phyloP scores from a whole-genome alignment of 1,140 invertebrate genomes.

The Musca domestica region DNA sequence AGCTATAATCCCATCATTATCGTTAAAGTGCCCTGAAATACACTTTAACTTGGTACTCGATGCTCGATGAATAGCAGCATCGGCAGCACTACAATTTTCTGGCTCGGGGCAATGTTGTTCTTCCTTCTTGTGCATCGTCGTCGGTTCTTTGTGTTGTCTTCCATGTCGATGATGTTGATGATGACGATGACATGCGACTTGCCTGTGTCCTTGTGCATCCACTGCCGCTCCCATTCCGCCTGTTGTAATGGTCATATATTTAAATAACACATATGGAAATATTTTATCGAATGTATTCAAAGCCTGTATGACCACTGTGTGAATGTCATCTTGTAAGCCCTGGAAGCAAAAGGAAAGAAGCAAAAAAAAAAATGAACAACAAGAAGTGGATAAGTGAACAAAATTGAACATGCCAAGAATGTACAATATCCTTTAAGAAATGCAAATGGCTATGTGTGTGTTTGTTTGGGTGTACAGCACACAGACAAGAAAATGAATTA shows the following conservation, averaged over 20 bases:
- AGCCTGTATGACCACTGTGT: constrained; percentile 54
- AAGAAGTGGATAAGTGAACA: constrained; percentile 1
- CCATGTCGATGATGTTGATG: constrained; percentile 6
- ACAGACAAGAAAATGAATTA: too few species aligned
- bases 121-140: constrained; percentile 8
- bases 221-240: not conserved
- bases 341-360: constrained; percentile 42
- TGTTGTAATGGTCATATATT: constrained; percentile 45
- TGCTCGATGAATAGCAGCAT: not conserved
- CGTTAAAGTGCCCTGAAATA: constrained; percentile 34
- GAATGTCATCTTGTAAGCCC: constrained; percentile 64
- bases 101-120: constrained; percentile 1
- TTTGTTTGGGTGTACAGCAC: not conserved
- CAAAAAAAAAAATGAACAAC: constrained; percentile 3
- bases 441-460: not conserved
- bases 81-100: not conserved
- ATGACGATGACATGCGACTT: not conserved
- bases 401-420: not conserved
- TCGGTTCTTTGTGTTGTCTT: not conserved
- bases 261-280: constrained; percentile 52
- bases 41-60: constrained; percentile 12
- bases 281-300: constrained; percentile 54
- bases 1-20: constrained; percentile 53
- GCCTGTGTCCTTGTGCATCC: constrained; percentile 22
- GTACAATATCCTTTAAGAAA: not conserved